Percentiles rank a stretch among this genome's conserved stretches.
phyloP scores from a whole-genome alignment of 2,113 vertebrate species.

The Oncorhynchus clarkii region DNA sequence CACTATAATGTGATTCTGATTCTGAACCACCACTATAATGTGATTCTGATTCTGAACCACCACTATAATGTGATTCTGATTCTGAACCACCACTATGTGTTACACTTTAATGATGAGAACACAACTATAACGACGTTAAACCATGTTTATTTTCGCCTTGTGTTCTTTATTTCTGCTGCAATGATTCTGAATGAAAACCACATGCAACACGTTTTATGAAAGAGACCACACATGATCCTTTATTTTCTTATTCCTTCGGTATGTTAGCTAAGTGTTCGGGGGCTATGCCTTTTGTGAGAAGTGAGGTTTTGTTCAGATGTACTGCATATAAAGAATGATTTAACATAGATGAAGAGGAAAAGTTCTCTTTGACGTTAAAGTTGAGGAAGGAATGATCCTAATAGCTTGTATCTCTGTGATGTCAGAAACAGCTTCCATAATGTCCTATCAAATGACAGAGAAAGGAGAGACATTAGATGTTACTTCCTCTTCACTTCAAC shows the following conservation, averaged over 20 bases:
- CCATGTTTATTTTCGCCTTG: not conserved
- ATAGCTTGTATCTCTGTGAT: not conserved
- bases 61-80: too few species aligned
- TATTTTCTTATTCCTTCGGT: not conserved
- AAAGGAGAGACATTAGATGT: not conserved
- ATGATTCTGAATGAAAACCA: not conserved
- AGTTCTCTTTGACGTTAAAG: not conserved
- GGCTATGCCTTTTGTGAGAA: constrained; percentile 32
- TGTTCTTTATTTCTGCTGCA: not conserved
- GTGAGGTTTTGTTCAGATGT: constrained; percentile 9
- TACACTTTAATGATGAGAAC: not conserved
- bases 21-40: too few species aligned
- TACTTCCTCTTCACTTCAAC: not conserved
- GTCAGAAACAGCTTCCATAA: not conserved
- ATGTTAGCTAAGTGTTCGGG: constrained; percentile 23
- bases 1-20: too few species aligned
- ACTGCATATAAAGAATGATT: not conserved
- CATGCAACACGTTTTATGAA: not conserved
- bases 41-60: too few species aligned
- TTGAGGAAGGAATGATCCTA: too few species aligned
- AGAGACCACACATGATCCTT: not conserved
- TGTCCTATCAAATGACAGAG: not conserved
- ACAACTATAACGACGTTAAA: not conserved
- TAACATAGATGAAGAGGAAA: not conserved
- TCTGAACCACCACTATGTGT: not conserved